Base-by-base conservation (phyloP, 2,113 vertebrate genomes). In the Oncorhynchus nerka region DNA sequence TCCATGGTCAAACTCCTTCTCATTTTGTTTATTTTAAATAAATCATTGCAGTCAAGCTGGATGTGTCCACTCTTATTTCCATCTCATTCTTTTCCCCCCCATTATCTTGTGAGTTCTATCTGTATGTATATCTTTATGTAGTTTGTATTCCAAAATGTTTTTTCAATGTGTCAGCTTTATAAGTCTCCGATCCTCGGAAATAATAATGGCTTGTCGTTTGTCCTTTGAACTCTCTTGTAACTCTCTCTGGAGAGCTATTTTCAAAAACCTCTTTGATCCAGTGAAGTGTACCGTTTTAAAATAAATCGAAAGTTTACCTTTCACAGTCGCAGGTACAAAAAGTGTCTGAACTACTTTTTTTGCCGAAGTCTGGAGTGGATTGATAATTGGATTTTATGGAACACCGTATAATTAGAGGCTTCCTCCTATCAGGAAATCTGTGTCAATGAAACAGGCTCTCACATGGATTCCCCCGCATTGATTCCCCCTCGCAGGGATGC, bases 371-470 rank as follows among this genome's bases (percentile, higher is more conserved):
- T 85, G 2, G 0, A 49, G 68, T 26, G 75, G 61, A 66, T 66
- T 68, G 75, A 79, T 90, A 88, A 90, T 86, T 88, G 80, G 77
- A 82, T 81, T 81, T 76, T 82, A 84, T 75, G 82, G 71, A 88
- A 77, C 76, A 77, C 78, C 83, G 79, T 87, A 82, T 81, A 88
- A 85, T 91, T 90, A 88, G 80, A 77, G 76, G 73, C 28, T 32
- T 85, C 85, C 83, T 87, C 75, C 83, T 86, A 85, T 90, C 76
- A 57, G 75, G 73, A 81, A 73, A 85, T 83, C 84, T 76, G 68
- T 81, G 84, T 80, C 82, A 74, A 81, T 78, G 76, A 88, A 89
- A 81, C 67, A 66, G 72, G 66, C 70, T 76, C 67, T 65, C 15
- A 77, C 80, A 85, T 79, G 77, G 79, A 88, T 90, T 87, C 82